Base-by-base conservation (phyloP, 2,888 invertebrate genomes). In the Drosophila kuntzei region DNA sequence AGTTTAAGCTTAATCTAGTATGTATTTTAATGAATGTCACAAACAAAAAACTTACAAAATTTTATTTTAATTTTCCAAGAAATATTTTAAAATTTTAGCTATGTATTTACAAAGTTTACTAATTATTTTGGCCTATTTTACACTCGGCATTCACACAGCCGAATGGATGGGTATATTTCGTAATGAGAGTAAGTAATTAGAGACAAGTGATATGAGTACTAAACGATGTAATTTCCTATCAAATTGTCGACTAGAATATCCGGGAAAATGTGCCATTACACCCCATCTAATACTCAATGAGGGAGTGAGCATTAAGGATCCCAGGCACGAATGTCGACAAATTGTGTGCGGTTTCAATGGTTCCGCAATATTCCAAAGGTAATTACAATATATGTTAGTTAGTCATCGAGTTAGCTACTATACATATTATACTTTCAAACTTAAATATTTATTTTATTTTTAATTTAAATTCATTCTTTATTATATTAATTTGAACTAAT, bases 281-380 rank as follows among this genome's bases (percentile, higher is more conserved):
- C 9, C 36, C 6, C 18, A 12, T 0, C 18, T 85, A 25, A 54
- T 85, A 32, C 64, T 83, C 7, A 58, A 72, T 18, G 46, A 60
- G 22, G 87, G 83, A 5, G 63, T 36, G 0, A 71, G 51, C 41
- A 59, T 85, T 20, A 84, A 85, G 49, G 85, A 83, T 79, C 76
- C 82, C 18, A 57, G 9, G 9, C 79, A 69, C 32, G 59, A 64
- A 6, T 83, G 83, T 43, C 70, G 82, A 18, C 79, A 74, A 51
- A 81, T 83, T 50, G 49, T 66, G n/a, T 83, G 83, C 22, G 76
- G 85, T 12, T 9, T 2, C 4, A 53, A 68, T 37, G 66, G 85
- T 5, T 2, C 4, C 2, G 47, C 46, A 1, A 32, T 47, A 18
- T 73, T 70, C 41, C 79, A 85, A 18, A 71, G 70, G 85, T 87